These are phyloP conservation scores for Labrus mixtus DNA, from an alignment of 2,113 vertebrate genomes.

Conservation along the genomic window DNA sequence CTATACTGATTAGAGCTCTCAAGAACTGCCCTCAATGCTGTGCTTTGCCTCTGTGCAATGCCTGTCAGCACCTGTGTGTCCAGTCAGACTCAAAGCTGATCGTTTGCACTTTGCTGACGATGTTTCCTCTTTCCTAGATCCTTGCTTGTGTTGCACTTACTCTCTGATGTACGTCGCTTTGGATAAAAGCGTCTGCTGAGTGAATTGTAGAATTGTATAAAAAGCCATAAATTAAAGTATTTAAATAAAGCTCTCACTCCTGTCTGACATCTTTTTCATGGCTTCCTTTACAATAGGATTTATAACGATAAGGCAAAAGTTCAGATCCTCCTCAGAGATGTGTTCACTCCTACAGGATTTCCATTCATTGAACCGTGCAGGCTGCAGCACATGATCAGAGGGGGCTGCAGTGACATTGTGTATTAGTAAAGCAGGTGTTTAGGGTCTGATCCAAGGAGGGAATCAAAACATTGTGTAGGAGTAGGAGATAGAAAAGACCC, in stretches of 20 bases:
- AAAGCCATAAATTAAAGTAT: too few species aligned
- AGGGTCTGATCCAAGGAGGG: constrained; percentile 31
- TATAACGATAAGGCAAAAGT: constrained; percentile 8
- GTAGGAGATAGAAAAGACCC: constrained; percentile 59
- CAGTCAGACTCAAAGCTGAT: too few species aligned
- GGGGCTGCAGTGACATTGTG: constrained; percentile 12
- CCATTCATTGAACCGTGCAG: constrained; percentile 41
- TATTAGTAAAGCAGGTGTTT: constrained; percentile 60
- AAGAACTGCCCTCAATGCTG: too few species aligned
- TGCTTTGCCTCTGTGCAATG: too few species aligned
- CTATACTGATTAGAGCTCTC: too few species aligned
- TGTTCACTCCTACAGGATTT: constrained; percentile 16
- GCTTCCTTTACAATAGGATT: constrained; percentile 6
- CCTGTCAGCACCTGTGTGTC: too few species aligned
- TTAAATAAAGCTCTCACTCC: neutral
- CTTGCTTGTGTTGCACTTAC: too few species aligned
- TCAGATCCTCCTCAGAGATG: constrained; percentile 20
- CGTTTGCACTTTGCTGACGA: too few species aligned
- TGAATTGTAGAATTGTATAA: too few species aligned
- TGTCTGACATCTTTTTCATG: neutral
- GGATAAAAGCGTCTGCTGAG: too few species aligned
- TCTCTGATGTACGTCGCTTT: too few species aligned
- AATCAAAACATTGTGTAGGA: constrained; percentile 51
- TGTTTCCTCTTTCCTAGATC: too few species aligned
- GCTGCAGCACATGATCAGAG: constrained; percentile 29